Conservation (phyloP, 35 echinoderm and acorn worm species). For the Ophiothrix spiculata region DNA sequence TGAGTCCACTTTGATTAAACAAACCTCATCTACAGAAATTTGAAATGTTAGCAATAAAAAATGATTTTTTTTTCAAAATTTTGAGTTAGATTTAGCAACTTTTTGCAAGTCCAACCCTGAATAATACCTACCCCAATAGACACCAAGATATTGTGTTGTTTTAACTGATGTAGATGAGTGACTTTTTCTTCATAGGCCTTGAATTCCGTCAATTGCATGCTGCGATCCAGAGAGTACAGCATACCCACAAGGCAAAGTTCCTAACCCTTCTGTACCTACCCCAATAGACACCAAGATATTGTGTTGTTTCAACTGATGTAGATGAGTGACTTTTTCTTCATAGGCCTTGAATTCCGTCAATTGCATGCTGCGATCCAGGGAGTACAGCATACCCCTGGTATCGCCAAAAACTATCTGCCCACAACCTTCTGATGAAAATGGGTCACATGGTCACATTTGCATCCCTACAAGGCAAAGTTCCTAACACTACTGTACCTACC, state of each 20-base stretch:
- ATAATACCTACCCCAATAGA: slow-evolving; percentile 96
- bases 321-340: slow-evolving; percentile 80
- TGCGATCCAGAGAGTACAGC: slow-evolving; percentile 74
- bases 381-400: slow-evolving; percentile 73
- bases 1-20: too few relatives aligned
- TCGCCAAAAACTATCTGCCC: slow-evolving; percentile 86
- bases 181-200: slow-evolving; percentile 86
- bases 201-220: slow-evolving; percentile 71
- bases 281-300: slow-evolving; percentile 91
- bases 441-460: background rate
- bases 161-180: slow-evolving; percentile 83
- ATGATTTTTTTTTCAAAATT: too few relatives aligned
- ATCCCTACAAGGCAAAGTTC: background rate
- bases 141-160: slow-evolving; percentile 89
- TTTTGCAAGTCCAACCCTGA: too few relatives aligned
- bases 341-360: slow-evolving; percentile 74
- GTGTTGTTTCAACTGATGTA: slow-evolving; percentile 92
- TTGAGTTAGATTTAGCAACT: too few relatives aligned
- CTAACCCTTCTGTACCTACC: too few relatives aligned
- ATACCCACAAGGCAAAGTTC: too few relatives aligned
- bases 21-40: too few relatives aligned
- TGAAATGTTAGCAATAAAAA: too few relatives aligned
- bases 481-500: slow-evolving; percentile 40
- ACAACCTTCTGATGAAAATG: too few relatives aligned
- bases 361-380: slow-evolving; percentile 76